These are phyloP conservation scores for Onychostruthus taczanowskii DNA, from an alignment of 2,113 vertebrate species.

Conservation along the genomic window DNA sequence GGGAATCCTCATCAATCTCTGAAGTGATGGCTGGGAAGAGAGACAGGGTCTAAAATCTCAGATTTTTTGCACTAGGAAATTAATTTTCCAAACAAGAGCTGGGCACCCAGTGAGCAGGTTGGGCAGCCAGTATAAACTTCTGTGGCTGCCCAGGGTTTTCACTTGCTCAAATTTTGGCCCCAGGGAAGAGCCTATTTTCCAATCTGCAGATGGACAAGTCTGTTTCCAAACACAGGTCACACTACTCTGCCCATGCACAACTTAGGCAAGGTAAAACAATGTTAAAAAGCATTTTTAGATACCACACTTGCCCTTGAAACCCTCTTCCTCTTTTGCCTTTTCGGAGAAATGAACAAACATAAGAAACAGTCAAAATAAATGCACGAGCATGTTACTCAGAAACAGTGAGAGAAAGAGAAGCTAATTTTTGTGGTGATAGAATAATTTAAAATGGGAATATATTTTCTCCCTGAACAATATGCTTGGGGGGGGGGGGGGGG, in stretches of 20 bases:
- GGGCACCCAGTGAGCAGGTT: neutral
- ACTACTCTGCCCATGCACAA: neutral
- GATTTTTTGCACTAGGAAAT: neutral
- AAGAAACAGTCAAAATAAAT: neutral
- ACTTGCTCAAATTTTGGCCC: neutral
- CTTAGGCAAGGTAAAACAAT: neutral
- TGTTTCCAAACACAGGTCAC: conserved; percentile 11
- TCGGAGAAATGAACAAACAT: neutral
- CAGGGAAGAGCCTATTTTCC: neutral
- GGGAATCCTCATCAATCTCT: neutral
- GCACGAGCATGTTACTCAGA: neutral
- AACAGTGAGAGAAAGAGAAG: neutral
- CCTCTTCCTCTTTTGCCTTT: neutral
- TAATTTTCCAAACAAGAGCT: neutral
- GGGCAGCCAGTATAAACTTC: neutral
- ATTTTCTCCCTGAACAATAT: neutral
- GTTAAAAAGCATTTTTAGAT: neutral
- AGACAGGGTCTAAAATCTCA: neutral
- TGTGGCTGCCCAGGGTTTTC: neutral
- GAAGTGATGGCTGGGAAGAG: neutral
- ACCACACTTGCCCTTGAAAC: neutral
- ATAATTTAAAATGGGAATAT: neutral
- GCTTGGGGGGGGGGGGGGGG: neutral
- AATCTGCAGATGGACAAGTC: neutral
- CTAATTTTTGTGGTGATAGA: neutral